Percentiles rank a stretch among this genome's conserved stretches.
These are phyloP conservation scores for Idaea biselata DNA, from an alignment of 2,888 invertebrate species.

Conservation along the genomic window DNA sequence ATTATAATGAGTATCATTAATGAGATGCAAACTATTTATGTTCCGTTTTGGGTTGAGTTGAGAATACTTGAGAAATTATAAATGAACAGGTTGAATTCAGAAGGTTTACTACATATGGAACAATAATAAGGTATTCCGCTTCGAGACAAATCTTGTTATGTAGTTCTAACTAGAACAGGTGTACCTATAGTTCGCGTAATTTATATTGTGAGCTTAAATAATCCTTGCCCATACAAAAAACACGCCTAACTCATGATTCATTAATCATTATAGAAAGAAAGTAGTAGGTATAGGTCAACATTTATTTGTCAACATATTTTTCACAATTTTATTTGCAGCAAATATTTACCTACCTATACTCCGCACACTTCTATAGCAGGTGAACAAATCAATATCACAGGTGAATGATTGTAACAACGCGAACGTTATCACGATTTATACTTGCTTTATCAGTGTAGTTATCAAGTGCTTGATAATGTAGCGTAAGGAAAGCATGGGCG, in stretches of 20 bases:
- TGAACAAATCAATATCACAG: slow-evolving; percentile 65
- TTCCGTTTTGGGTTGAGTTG: neutral
- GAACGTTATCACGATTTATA: slow-evolving; percentile 52
- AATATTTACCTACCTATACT: slow-evolving; percentile 42
- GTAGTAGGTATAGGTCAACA: neutral
- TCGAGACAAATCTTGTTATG: neutral
- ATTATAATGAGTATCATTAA: slow-evolving; percentile 1
- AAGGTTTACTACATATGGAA: neutral
- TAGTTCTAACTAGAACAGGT: neutral
- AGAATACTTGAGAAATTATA: neutral
- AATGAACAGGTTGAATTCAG: neutral
- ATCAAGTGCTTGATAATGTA: slow-evolving; percentile 56
- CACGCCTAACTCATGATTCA: neutral
- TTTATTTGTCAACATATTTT: slow-evolving; percentile 29
- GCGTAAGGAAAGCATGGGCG: slow-evolving; percentile 36
- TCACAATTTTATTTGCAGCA: slow-evolving; percentile 35
- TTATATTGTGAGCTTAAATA: no score
- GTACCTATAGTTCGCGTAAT: neutral
- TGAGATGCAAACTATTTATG: neutral
- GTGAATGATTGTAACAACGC: slow-evolving; percentile 47
- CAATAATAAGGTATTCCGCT: neutral
- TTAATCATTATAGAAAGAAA: neutral
- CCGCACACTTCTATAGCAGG: slow-evolving; percentile 45
- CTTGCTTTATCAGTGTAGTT: slow-evolving; percentile 58
- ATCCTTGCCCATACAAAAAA: no score